These are phyloP conservation scores for Lumbricus terrestris DNA, from an alignment of 2,888 invertebrate species.

Conservation along the genomic window DNA sequence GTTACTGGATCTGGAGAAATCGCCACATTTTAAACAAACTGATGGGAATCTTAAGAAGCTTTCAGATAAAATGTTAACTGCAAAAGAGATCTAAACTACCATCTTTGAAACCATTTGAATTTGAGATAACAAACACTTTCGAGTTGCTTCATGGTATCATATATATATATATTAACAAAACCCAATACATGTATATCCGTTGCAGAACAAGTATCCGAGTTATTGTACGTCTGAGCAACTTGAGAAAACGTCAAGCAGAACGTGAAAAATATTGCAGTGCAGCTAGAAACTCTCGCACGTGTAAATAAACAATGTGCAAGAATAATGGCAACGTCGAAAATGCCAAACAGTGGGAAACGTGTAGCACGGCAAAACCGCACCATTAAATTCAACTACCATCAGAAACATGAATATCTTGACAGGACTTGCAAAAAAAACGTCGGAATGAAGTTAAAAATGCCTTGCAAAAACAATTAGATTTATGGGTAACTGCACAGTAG, in stretches of 20 bases:
- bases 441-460: too few relatives aligned
- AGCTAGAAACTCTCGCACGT: not conserved
- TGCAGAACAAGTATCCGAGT: not conserved
- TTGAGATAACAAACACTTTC: not conserved
- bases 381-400: not conserved
- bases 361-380: not conserved
- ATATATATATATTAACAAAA: not conserved
- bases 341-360: not conserved
- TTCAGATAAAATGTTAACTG: not conserved
- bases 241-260: not conserved
- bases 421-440: not conserved
- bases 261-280: not conserved
- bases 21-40: too few relatives aligned
- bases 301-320: not conserved
- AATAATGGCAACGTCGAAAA: not conserved
- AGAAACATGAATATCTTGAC: not conserved
- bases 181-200: not conserved
- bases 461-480: not conserved
- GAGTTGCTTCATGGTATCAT: not conserved
- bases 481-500: not conserved
- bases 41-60: too few relatives aligned
- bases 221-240: not conserved
- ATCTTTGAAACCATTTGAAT: not conserved
- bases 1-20: too few relatives aligned
- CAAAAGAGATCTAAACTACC: not conserved